Conservation (phyloP, 2,797 vertebrate species). For the Basileuterus tristriatus region DNA sequence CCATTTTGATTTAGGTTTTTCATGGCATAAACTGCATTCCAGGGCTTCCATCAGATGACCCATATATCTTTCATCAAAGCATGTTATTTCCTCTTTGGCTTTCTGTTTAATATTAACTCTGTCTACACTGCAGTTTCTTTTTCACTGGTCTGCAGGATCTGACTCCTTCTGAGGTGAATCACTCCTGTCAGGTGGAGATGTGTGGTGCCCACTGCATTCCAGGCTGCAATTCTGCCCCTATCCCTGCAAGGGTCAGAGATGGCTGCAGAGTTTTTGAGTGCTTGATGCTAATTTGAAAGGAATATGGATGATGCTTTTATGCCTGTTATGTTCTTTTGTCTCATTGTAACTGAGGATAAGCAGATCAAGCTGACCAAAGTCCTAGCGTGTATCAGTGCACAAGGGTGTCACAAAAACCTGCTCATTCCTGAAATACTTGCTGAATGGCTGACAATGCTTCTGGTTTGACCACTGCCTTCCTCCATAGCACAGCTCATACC, state of each 20-base stretch:
- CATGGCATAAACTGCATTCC: not conserved
- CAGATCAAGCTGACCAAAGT: not conserved
- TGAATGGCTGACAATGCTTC: not conserved
- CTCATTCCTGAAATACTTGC: not conserved
- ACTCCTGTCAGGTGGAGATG: not conserved
- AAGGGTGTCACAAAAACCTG: not conserved
- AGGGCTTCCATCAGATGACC: slow-evolving; percentile 41
- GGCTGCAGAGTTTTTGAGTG: not conserved
- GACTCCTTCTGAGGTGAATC: not conserved
- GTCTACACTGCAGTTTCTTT: not conserved
- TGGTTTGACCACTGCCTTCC: not conserved
- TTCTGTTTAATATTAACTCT: slow-evolving; percentile 48
- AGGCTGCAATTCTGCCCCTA: not conserved
- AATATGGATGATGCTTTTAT: not conserved
- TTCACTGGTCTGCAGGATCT: not conserved
- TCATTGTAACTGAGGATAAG: not conserved
- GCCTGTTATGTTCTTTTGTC: not conserved
- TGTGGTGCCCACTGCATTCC: not conserved
- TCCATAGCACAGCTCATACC: not conserved
- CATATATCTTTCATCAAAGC: slow-evolving; percentile 47
- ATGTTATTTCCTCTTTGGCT: slow-evolving; percentile 40
- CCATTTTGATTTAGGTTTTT: slow-evolving; percentile 10
- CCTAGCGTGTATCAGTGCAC: not conserved
- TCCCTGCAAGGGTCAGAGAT: not conserved
- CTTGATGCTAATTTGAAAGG: not conserved